Base-by-base conservation (phyloP, 1,140 invertebrate species). In the Globodera rostochiensis region DNA sequence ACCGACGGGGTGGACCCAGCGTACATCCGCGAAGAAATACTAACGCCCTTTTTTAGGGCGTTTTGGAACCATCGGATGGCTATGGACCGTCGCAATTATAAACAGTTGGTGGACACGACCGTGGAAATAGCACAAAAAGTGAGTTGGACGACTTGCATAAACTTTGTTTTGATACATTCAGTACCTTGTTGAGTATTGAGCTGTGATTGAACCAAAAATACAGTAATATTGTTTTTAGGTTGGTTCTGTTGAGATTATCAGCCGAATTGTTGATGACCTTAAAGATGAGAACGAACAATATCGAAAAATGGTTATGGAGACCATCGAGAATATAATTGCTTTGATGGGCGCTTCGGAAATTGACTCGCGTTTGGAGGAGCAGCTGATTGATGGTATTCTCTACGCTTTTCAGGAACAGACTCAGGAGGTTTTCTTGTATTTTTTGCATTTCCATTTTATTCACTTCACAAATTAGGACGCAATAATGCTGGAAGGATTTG, bases 1-100 rank as follows among this genome's bases (percentile, higher is more conserved):
- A 99, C 98, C 0, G 98, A 99, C 92, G 98, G 98, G 94, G 98
- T 99, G 46, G 97, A 99, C 90, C 93, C 97, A 0, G 95, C 97
- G 85, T 99, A 99, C 85, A 99, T 99, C 84, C 98, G 98, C 91
- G 96, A 98, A 88, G 97, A 99, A 91, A 98, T 99, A 85, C 91
- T 99, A 78, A 96, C 97, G 4, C 96, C 97, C 87, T 99, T 99
- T 91, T 99, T 99, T 92, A 98, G 98, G 92, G 95, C 98, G 90
- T 99, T 99, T 90, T 99, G 98, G 98, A 99, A 99, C 91, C 97
- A 99, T 90, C 93, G 97, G 80, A 99, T 99, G 97, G 97, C 97
- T 4, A 91, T 99, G 46, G 98, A 99, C 91, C 93, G 96, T 81
- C 92, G 97, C 81, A 99, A 99, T 91, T 99, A 99, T 90, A 92